These are phyloP conservation scores for Spondyliosoma cantharus DNA, from an alignment of 2,797 vertebrate species.

Conservation along the genomic window DNA sequence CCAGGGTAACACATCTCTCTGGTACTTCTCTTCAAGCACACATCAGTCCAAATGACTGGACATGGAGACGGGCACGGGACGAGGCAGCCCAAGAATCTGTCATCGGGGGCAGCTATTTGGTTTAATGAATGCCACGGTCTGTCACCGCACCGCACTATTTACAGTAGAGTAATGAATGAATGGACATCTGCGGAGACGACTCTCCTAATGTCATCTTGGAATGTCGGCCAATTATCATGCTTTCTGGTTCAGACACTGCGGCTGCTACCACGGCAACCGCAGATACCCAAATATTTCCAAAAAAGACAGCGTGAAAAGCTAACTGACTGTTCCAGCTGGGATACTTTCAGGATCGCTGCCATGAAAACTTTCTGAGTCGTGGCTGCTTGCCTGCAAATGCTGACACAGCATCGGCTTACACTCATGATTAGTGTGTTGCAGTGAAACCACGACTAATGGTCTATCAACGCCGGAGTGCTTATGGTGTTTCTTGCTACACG, in stretches of 20 bases:
- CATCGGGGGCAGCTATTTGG: slow-evolving; percentile 24
- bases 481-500: background rate
- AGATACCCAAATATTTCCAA: slow-evolving; percentile 35
- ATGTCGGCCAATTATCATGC: slow-evolving; percentile 66
- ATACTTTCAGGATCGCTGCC: slow-evolving; percentile 40
- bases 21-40: background rate
- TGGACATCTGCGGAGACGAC: slow-evolving; percentile 45
- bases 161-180: slow-evolving; percentile 56
- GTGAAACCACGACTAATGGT: slow-evolving; percentile 50
- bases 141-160: slow-evolving; percentile 34
- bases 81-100: slow-evolving; percentile 22
- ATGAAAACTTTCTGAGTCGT: slow-evolving; percentile 60
- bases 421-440: slow-evolving; percentile 57
- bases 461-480: slow-evolving; percentile 31
- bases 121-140: slow-evolving; percentile 55
- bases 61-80: background rate
- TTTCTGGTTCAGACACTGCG: slow-evolving; percentile 28
- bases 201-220: slow-evolving; percentile 52
- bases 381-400: slow-evolving; percentile 47
- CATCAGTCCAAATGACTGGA: slow-evolving; percentile 35
- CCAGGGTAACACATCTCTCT: slow-evolving; percentile 10
- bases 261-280: slow-evolving; percentile 47
- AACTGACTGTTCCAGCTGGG: slow-evolving; percentile 56
- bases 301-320: slow-evolving; percentile 36
- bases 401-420: slow-evolving; percentile 58